Evolutionary conservation across 2,797 vertebrate genomes (phyloP).

Genomic region (Acanthurus leucopareius): DNA sequence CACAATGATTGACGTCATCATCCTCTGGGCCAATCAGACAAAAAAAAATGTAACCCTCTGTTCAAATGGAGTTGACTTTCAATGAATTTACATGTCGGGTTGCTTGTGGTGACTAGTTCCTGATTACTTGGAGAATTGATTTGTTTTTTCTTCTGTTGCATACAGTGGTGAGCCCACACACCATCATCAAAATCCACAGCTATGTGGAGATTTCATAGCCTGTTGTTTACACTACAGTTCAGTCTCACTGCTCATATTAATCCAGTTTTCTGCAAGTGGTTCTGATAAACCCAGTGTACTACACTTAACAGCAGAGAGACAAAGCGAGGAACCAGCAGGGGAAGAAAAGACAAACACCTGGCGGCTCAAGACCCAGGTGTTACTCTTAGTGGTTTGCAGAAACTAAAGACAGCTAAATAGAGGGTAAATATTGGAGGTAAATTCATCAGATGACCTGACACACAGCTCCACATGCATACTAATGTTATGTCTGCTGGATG

Average conservation of each 20-base stretch:
- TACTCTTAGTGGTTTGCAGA: background rate
- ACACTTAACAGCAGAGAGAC: background rate
- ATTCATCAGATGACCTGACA: background rate
- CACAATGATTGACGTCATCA: background rate
- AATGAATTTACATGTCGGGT: background rate
- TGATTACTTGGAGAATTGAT: background rate
- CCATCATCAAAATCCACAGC: background rate
- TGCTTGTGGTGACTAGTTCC: no score
- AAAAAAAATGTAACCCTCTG: background rate
- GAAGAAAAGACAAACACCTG: background rate
- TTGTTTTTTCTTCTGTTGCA: background rate
- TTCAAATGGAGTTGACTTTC: background rate
- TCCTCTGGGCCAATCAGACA: constrained; percentile 1
- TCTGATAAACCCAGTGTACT: background rate
- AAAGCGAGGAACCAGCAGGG: background rate
- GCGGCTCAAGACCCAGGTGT: background rate
- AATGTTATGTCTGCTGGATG: background rate
- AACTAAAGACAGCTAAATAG: background rate
- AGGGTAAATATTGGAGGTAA: background rate
- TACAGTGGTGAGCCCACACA: background rate
- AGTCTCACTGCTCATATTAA: background rate
- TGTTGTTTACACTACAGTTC: background rate
- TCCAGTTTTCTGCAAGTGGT: background rate
- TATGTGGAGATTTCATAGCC: background rate
- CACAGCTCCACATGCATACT: background rate